phyloP scores from a whole-genome alignment of 1,140 invertebrate genomes.

The Tetragonula clypearis region DNA sequence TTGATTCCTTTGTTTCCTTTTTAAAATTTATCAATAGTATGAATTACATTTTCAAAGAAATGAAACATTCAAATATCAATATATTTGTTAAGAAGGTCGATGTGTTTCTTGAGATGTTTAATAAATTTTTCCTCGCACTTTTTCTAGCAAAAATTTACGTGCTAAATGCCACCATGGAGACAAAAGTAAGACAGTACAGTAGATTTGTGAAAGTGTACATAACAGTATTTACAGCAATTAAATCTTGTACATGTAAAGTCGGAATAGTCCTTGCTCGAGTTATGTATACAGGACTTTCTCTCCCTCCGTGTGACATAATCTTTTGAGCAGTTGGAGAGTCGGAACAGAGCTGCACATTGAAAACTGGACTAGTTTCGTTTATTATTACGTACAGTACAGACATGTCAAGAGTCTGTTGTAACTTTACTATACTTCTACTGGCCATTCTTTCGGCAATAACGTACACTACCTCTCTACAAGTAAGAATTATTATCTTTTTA shows the following conservation, averaged over 20 bases:
- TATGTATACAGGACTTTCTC: slow-evolving; percentile 73
- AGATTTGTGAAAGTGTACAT: not conserved
- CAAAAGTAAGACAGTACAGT: not conserved
- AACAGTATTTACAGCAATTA: slow-evolving; percentile 38
- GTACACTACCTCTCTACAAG: slow-evolving; percentile 52
- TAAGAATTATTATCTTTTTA: slow-evolving; percentile 26
- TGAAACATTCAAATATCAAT: too few species aligned
- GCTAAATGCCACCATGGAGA: too few species aligned
- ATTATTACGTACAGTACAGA: slow-evolving; percentile 74
- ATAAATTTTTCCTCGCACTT: too few species aligned
- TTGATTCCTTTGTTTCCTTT: too few species aligned
- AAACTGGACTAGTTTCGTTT: slow-evolving; percentile 76
- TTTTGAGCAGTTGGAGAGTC: slow-evolving; percentile 66
- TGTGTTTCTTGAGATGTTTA: too few species aligned
- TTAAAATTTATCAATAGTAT: too few species aligned
- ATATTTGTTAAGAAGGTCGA: too few species aligned
- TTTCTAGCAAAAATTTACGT: too few species aligned
- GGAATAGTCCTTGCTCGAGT: slow-evolving; percentile 42
- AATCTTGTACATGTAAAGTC: slow-evolving; percentile 2
- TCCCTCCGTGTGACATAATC: slow-evolving; percentile 77
- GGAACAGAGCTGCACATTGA: slow-evolving; percentile 55
- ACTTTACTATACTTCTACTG: slow-evolving; percentile 48
- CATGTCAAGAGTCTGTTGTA: slow-evolving; percentile 68
- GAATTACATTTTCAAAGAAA: too few species aligned
- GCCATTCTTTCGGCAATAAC: slow-evolving; percentile 52